These are phyloP conservation scores for Hylomyscus alleni DNA, from an alignment of 2,797 vertebrate species.

Conservation along the genomic window DNA sequence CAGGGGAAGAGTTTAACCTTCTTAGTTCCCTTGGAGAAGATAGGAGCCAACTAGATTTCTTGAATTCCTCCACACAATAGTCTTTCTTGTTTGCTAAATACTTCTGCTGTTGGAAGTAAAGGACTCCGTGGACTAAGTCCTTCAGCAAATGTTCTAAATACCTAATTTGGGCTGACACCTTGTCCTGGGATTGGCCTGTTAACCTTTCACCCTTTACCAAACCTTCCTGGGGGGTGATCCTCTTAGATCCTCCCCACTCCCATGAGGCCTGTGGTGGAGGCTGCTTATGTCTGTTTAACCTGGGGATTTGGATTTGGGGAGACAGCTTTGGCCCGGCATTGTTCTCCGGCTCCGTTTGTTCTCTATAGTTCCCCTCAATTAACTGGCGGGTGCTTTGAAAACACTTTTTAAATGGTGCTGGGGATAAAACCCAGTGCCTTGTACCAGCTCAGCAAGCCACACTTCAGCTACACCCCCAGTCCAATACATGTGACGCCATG, in stretches of 20 bases:
- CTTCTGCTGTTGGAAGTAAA: constrained; percentile 87
- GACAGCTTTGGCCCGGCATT: constrained; percentile 78
- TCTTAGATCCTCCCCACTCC: constrained; percentile 84
- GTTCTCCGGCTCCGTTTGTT: constrained; percentile 78
- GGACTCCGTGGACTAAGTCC: constrained; percentile 86
- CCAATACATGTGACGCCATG: background rate
- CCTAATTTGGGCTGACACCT: constrained; percentile 89
- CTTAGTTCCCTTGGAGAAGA: constrained; percentile 82
- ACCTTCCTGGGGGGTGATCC: constrained; percentile 84
- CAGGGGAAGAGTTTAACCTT: constrained; percentile 39
- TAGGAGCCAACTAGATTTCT: constrained; percentile 81
- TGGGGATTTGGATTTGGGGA: constrained; percentile 89
- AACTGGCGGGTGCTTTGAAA: constrained; percentile 69
- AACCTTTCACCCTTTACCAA: constrained; percentile 88
- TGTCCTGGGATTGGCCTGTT: constrained; percentile 88
- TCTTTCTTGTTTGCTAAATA: constrained; percentile 88
- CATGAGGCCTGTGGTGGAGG: constrained; percentile 72
- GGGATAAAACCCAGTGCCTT: background rate
- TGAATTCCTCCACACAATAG: constrained; percentile 84
- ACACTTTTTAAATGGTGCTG: background rate
- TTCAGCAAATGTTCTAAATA: constrained; percentile 90
- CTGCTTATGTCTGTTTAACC: constrained; percentile 87
- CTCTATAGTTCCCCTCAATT: constrained; percentile 79
- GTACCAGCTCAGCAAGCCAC: background rate
- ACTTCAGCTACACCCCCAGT: no score